Evolutionary conservation across 2,113 vertebrate species (phyloP), one percentile per base, ranked within the genome.

Genomic region (Equus quagga): DNA sequence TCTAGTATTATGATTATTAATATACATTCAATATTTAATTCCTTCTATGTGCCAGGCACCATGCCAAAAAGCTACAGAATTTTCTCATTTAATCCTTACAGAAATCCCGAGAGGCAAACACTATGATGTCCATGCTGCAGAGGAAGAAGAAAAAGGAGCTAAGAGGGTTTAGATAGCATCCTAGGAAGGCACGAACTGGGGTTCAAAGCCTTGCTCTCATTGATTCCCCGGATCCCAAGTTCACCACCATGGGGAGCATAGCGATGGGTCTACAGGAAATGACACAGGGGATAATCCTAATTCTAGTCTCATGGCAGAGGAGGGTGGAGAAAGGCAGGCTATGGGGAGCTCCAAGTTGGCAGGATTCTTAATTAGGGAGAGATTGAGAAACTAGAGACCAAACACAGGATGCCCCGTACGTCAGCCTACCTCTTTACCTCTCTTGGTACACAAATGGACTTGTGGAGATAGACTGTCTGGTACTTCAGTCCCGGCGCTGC

Each of bases 171-270:
- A 21, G 69, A 11, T 56, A 7, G 6, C n/a, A 8, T 13, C 69
- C 33, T 13, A 4, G 8, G 31, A 13, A 19, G 62, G 19, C 15
- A 79, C 51, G 14, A 12, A 12, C 18, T 21, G 1, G 69, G 5
- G 31, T 17, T 19, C 17, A 54, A 85, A 26, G 18, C 1, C n/a
- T 11, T 36, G 89, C 69, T 46, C 0, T 5, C 0, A 28, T 15
- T 21, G 58, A 51, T 19, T 11, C 6, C 49, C 26, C 19, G 10
- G 21, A 54, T 5, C 19, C 65, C 28, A 12, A 1, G 5, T 15
- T 44, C 36, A 31, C 31, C 31, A 17, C 36, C 28, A 2, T 0
- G 2, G 19, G 0, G 7, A 33, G 6, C 4, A 2, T 0, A 23
- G 21, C 15, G n/a, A 8, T 6, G 26, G 8, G 56, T 10, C 51